Evolutionary conservation across 2,113 vertebrate genomes (phyloP).

Genomic region (Tonatia bakeri): DNA sequence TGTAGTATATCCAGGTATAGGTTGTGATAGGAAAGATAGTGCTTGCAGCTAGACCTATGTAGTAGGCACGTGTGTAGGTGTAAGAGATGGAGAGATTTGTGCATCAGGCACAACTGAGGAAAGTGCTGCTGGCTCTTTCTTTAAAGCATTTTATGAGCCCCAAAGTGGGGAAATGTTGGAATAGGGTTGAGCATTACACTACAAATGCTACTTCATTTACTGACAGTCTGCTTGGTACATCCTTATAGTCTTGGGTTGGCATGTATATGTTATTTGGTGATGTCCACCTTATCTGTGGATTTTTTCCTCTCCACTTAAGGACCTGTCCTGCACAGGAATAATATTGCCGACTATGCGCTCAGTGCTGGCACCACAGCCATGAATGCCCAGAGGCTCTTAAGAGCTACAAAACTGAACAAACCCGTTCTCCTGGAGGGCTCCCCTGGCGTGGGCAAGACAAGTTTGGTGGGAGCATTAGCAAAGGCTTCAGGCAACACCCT

Average conservation of each 20-base stretch:
- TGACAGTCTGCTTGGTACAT: not conserved
- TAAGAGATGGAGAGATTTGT: not conserved
- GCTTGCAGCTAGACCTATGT: not conserved
- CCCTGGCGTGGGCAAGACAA: constrained; percentile 97
- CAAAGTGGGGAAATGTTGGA: not conserved
- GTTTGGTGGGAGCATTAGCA: constrained; percentile 92
- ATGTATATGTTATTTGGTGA: not conserved
- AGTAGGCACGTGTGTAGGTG: not conserved
- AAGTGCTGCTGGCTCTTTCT: not conserved
- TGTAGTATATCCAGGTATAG: not conserved
- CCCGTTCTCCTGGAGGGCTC: constrained; percentile 96
- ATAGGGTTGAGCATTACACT: not conserved
- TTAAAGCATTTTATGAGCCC: not conserved
- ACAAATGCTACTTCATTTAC: not conserved
- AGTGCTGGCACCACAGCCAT: constrained; percentile 93
- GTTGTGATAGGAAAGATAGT: not conserved
- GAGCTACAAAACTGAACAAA: constrained; percentile 92
- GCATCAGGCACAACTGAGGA: not conserved
- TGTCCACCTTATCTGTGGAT: not conserved
- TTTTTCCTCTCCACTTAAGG: constrained; percentile 77
- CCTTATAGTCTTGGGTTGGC: not conserved
- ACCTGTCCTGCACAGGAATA: constrained; percentile 79
- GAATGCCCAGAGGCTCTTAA: constrained; percentile 92
- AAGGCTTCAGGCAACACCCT: constrained; percentile 94
- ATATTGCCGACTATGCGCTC: constrained; percentile 88